These are phyloP conservation scores for Zootermopsis nevadensis DNA, from an alignment of 2,888 invertebrate species.

Conservation along the genomic window DNA sequence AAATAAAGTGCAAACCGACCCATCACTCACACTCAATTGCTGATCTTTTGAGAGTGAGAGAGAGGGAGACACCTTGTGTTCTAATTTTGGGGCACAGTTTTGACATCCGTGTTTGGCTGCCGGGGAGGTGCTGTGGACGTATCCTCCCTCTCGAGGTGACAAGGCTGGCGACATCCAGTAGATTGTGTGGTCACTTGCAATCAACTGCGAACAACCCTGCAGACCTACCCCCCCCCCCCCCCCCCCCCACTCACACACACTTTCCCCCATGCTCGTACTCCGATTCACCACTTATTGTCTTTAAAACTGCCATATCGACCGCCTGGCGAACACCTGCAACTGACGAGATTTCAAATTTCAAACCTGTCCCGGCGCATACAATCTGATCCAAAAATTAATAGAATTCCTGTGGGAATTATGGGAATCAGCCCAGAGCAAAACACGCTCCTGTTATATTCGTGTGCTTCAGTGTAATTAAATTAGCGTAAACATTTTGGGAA, in stretches of 20 bases:
- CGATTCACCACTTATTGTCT: constrained; percentile 6
- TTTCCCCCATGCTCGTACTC: too few species aligned
- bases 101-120: not conserved
- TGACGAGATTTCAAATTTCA: constrained; percentile 23
- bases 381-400: not conserved
- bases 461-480: too few species aligned
- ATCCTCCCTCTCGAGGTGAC: not conserved
- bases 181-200: constrained; percentile 20
- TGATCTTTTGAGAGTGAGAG: not conserved
- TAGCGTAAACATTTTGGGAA: too few species aligned
- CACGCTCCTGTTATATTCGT: too few species aligned
- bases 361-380: not conserved
- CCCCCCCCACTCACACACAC: too few species aligned
- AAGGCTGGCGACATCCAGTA: constrained; percentile 21
- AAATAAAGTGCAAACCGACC: too few species aligned
- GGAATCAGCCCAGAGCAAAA: too few species aligned
- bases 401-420: not conserved
- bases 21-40: too few species aligned
- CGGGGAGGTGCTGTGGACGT: not conserved
- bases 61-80: not conserved
- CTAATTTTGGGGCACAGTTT: not conserved
- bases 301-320: constrained; percentile 21
- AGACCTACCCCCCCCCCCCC: too few species aligned
- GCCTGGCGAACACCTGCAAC: not conserved
- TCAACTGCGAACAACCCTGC: not conserved